These are phyloP conservation scores for Ostrea denselamellosa DNA, from an alignment of 1,140 invertebrate species.

Conservation along the genomic window DNA sequence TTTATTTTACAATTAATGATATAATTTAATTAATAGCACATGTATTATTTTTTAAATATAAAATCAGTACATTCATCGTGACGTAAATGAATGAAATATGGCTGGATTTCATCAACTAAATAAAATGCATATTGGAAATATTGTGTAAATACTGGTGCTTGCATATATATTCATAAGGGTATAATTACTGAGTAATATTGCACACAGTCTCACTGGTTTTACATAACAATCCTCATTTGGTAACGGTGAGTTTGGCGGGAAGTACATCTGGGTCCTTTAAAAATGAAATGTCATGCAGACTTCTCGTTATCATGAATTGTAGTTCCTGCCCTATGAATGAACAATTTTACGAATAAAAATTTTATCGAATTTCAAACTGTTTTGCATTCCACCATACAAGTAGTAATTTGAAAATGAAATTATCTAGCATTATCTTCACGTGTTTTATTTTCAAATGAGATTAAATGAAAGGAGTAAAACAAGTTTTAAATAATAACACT, in stretches of 20 bases:
- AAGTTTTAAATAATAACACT: too few species aligned
- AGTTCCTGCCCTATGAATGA: not conserved
- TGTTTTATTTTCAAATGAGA: too few species aligned
- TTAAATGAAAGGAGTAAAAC: too few species aligned
- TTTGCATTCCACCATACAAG: too few species aligned
- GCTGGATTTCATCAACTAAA: not conserved
- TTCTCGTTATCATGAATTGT: not conserved
- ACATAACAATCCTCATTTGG: not conserved
- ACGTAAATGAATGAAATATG: not conserved
- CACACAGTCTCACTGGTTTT: constrained; percentile 6
- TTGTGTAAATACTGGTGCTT: not conserved
- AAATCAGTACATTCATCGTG: not conserved
- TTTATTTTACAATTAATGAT: constrained; percentile 33
- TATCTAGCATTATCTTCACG: too few species aligned
- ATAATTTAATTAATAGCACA: not conserved
- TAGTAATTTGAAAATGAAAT: too few species aligned
- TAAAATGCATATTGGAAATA: not conserved
- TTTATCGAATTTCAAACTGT: too few species aligned
- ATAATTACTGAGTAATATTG: not conserved
- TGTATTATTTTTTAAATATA: not conserved
- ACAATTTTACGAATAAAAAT: not conserved
- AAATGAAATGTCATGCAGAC: not conserved
- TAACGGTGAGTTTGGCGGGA: not conserved
- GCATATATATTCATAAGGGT: not conserved
- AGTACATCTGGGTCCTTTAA: not conserved